phyloP scores from a whole-genome alignment of 2,888 invertebrate genomes.

The Trichopria drosophilae region DNA sequence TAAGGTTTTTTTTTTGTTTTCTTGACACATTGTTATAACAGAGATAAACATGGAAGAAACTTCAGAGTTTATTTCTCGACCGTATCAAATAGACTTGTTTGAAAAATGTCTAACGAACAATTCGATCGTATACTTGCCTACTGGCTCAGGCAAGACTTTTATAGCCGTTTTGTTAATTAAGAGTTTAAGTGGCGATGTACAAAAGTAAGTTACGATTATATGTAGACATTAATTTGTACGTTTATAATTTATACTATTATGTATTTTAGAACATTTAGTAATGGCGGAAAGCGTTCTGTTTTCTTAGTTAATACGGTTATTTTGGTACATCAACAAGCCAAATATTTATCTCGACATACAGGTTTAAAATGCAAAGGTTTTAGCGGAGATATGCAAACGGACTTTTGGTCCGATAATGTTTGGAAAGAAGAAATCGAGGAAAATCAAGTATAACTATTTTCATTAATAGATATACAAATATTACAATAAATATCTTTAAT shows the following conservation, averaged over 20 bases:
- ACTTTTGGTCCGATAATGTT: constrained; percentile 68
- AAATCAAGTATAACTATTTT: constrained; percentile 62
- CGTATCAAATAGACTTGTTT: constrained; percentile 75
- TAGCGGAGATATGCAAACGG: constrained; percentile 74
- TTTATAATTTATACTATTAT: constrained; percentile 1
- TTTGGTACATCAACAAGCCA: constrained; percentile 77
- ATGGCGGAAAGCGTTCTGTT: constrained; percentile 76
- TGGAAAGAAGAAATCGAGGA: constrained; percentile 69
- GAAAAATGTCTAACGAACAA: constrained; percentile 74
- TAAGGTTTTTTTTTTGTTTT: too few species aligned
- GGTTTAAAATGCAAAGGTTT: constrained; percentile 70
- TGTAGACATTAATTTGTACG: not conserved
- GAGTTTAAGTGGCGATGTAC: constrained; percentile 61
- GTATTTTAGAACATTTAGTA: constrained; percentile 57
- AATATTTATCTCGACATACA: constrained; percentile 65
- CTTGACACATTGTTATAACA: too few species aligned
- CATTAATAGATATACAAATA: not conserved
- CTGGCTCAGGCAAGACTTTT: constrained; percentile 92
- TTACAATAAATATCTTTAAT: not conserved
- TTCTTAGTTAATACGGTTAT: constrained; percentile 82
- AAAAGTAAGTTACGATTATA: constrained; percentile 51
- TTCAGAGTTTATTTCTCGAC: constrained; percentile 47
- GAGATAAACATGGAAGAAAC: constrained; percentile 3
- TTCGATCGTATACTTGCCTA: constrained; percentile 89
- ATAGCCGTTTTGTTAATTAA: constrained; percentile 81